phyloP scores from a whole-genome alignment of 2,797 vertebrate species.

The Spizella passerina region DNA sequence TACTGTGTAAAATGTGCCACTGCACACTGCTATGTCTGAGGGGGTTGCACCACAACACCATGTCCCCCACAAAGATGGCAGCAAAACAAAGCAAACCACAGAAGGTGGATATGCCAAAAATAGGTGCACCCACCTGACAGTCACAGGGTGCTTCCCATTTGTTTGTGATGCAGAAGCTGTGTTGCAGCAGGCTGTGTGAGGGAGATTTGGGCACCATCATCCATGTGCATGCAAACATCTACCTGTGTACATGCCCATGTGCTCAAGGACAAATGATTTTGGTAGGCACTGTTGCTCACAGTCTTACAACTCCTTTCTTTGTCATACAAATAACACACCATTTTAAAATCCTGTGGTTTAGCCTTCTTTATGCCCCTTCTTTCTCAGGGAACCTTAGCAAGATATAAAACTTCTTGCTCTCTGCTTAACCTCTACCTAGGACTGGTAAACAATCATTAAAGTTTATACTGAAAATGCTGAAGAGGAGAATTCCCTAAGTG shows the following conservation, averaged over 20 bases:
- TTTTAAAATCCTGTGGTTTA: neutral
- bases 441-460: neutral
- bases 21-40: no score
- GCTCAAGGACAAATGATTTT: neutral
- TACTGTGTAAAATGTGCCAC: neutral
- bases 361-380: neutral
- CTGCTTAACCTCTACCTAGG: neutral
- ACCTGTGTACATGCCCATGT: neutral
- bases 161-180: neutral
- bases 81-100: neutral
- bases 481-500: neutral
- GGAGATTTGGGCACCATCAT: neutral
- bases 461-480: neutral
- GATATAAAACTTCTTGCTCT: neutral
- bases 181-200: neutral
- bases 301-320: neutral
- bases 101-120: neutral
- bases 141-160: neutral
- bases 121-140: neutral
- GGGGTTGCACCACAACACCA: rapidly evolving
- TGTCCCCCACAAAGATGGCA: neutral
- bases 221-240: neutral
- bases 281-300: neutral
- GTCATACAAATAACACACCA: neutral
- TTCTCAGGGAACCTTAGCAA: neutral